Conservation (phyloP, 2,888 invertebrate species). For the Salpingus planirostris region DNA sequence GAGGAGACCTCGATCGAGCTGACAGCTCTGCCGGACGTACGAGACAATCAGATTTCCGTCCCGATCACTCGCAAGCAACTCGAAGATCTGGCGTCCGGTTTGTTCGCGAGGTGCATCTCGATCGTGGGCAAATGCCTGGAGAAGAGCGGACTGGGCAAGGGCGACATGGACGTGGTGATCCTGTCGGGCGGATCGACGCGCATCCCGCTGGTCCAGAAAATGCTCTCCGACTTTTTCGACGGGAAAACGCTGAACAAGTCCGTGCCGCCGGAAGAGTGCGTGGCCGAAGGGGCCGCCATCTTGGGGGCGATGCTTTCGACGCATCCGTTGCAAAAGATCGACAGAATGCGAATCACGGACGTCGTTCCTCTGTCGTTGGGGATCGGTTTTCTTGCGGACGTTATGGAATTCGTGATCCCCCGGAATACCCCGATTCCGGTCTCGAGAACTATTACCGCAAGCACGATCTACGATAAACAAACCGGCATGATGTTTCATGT, state of each 20-base stretch:
- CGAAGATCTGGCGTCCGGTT: constrained; percentile 16
- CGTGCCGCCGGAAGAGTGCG: constrained; percentile 24
- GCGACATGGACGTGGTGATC: constrained; percentile 23
- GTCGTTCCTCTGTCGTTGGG: constrained; percentile 24
- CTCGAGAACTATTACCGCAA: not conserved
- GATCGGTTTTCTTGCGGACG: constrained; percentile 9
- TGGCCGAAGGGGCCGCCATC: constrained; percentile 25
- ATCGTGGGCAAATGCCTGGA: constrained; percentile 18
- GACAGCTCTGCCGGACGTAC: constrained; percentile 2
- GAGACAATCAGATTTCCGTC: constrained; percentile 1
- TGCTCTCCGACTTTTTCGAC: constrained; percentile 18
- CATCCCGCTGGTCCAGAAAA: constrained; percentile 23
- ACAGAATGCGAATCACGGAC: constrained; percentile 18
- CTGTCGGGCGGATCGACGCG: constrained; percentile 26
- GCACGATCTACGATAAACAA: constrained; percentile 17
- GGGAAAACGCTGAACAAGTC: constrained; percentile 16
- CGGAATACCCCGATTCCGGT: constrained; percentile 19
- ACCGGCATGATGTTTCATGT: constrained; percentile 8
- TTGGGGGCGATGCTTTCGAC: constrained; percentile 17
- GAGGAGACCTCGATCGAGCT: constrained; percentile 7
- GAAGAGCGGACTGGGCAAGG: constrained; percentile 13
- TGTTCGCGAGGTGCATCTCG: constrained; percentile 18
- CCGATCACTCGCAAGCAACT: constrained; percentile 18
- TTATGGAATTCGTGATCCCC: constrained; percentile 18
- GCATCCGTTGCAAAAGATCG: constrained; percentile 9